phyloP scores from a whole-genome alignment of 2,888 invertebrate genomes.

The Autographa pulchrina region DNA sequence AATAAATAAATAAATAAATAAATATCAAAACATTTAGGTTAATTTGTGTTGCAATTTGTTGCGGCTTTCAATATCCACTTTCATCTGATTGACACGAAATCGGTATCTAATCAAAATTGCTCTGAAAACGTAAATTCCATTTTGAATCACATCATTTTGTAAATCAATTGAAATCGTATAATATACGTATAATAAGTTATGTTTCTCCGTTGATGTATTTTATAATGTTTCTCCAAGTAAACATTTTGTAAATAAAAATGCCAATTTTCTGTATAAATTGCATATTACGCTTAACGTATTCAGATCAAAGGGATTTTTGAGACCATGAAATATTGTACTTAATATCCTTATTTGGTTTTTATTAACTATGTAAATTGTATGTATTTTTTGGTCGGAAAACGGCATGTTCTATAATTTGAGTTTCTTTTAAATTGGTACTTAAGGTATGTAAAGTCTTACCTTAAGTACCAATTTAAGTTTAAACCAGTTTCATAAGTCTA shows the following conservation, averaged over 20 bases:
- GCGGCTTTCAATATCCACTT: too few relatives aligned
- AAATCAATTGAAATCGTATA: neutral
- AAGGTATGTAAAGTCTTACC: too few relatives aligned
- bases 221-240: constrained; percentile 16
- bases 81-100: too few relatives aligned
- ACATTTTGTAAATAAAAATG: constrained; percentile 41
- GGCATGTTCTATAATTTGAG: constrained; percentile 14
- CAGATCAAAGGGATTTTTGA: constrained; percentile 48
- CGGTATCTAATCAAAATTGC: neutral
- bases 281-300: constrained; percentile 35
- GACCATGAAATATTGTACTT: constrained; percentile 21
- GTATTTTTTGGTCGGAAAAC: constrained; percentile 25
- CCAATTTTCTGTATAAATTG: constrained; percentile 53
- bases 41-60: too few relatives aligned
- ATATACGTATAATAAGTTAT: neutral
- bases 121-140: neutral
- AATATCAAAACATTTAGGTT: too few relatives aligned
- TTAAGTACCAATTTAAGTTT: too few relatives aligned
- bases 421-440: neutral
- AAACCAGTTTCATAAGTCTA: too few relatives aligned
- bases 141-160: neutral
- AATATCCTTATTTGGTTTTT: constrained; percentile 28
- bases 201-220: neutral
- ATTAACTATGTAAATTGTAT: constrained; percentile 28
- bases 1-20: too few relatives aligned